Percentiles rank a stretch among this genome's conserved stretches.
Conservation (phyloP, 1,140 invertebrate genomes). For the Aricia agestis region DNA sequence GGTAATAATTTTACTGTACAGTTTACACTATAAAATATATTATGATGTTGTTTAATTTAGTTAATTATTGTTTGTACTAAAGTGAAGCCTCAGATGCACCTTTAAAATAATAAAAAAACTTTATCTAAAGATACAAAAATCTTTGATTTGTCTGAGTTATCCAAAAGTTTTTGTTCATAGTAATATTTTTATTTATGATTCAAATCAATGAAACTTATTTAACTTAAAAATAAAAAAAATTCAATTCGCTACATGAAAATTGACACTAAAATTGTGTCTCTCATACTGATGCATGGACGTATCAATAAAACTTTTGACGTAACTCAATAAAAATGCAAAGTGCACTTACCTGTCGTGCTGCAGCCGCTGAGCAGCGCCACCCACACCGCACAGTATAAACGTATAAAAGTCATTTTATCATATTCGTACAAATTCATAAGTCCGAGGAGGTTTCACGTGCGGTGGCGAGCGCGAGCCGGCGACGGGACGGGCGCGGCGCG, state of each 20-base stretch:
- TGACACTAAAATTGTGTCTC: background rate
- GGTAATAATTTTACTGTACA: no score
- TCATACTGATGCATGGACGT: background rate
- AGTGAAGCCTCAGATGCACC: no score
- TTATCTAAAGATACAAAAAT: no score
- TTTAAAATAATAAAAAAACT: no score
- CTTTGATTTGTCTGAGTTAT: no score
- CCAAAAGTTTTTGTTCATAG: no score
- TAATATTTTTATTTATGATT: no score
- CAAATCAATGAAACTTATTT: no score
- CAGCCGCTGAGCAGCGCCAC: conserved; percentile 56
- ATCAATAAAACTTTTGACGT: conserved; percentile 42
- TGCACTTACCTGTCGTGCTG: conserved; percentile 66
- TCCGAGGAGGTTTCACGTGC: conserved; percentile 49
- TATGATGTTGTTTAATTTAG: no score
- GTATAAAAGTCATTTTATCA: conserved; percentile 71
- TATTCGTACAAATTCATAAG: conserved; percentile 41
- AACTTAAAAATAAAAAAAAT: no score
- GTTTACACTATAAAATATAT: no score
- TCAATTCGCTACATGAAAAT: background rate
- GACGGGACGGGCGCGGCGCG: conserved; percentile 41
- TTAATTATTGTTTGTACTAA: no score
- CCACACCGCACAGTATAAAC: conserved; percentile 70
- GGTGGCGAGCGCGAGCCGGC: conserved; percentile 37
- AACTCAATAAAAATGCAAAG: conserved; percentile 66